Conservation (phyloP, 2,797 vertebrate genomes). For the Gadopsis marmoratus region DNA sequence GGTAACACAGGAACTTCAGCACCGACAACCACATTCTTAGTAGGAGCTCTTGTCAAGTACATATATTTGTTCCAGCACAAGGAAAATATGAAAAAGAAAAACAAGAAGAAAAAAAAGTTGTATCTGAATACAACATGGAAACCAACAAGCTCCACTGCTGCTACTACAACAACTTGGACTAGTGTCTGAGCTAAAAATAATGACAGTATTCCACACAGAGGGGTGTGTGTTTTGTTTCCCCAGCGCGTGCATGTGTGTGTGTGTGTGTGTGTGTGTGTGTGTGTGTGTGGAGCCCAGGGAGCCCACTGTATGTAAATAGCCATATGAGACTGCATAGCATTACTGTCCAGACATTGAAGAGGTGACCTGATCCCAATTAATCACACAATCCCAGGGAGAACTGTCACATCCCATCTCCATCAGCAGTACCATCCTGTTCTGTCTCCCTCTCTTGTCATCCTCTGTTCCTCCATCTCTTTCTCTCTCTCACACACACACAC, state of each 20-base stretch:
- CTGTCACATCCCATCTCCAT: constrained; percentile 94
- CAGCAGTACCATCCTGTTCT: constrained; percentile 81
- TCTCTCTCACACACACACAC: constrained; percentile 26
- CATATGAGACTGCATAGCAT: constrained; percentile 88
- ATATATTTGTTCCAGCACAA: constrained; percentile 87
- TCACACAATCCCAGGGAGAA: constrained; percentile 93
- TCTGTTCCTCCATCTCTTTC: constrained; percentile 74
- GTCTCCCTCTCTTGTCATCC: constrained; percentile 83
- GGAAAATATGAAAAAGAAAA: constrained; percentile 84
- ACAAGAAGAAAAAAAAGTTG: constrained; percentile 81
- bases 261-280: constrained; percentile 40
- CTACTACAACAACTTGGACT: constrained; percentile 82
- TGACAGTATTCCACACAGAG: constrained; percentile 77
- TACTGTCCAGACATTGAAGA: constrained; percentile 88
- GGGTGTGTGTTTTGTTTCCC: constrained; percentile 71
- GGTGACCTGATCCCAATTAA: constrained; percentile 98
- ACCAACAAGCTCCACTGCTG: constrained; percentile 82
- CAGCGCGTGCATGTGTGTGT: constrained; percentile 32
- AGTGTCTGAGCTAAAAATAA: constrained; percentile 82
- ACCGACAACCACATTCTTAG: constrained; percentile 89
- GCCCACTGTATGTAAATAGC: constrained; percentile 88
- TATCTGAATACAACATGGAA: constrained; percentile 86
- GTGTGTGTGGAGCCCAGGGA: constrained; percentile 71
- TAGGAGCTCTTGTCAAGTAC: constrained; percentile 88
- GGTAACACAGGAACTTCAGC: constrained; percentile 88